Percentiles rank a stretch among this genome's conserved stretches.
phyloP scores from a whole-genome alignment of 2,888 invertebrate genomes.

The Neoitamus cyanurus region DNA sequence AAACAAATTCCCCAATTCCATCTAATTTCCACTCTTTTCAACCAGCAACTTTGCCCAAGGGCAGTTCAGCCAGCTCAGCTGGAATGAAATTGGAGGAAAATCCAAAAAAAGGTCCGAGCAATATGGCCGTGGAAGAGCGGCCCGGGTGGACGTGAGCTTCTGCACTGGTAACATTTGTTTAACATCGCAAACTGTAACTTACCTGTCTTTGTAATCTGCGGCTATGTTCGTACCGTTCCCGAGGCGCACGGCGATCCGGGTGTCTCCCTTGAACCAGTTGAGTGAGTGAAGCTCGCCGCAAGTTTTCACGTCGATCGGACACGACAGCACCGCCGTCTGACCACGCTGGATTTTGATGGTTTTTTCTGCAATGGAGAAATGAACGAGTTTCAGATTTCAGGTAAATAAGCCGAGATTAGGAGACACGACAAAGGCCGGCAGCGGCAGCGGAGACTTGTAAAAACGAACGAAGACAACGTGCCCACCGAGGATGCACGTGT shows the following conservation, averaged over 20 bases:
- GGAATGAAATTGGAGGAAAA: background rate
- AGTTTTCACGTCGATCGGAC: slow-evolving; percentile 74
- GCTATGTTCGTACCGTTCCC: slow-evolving; percentile 64
- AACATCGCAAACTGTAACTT: slow-evolving; percentile 48
- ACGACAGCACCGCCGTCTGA: slow-evolving; percentile 72
- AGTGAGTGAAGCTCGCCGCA: slow-evolving; percentile 82
- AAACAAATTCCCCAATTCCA: background rate
- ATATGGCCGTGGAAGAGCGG: background rate
- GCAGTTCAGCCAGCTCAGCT: background rate
- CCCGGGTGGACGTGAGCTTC: background rate
- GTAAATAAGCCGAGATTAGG: slow-evolving; percentile 6
- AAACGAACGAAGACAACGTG: background rate
- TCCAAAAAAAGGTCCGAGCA: background rate
- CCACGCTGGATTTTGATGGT: slow-evolving; percentile 63
- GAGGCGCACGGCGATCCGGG: slow-evolving; percentile 66
- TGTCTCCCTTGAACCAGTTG: slow-evolving; percentile 79
- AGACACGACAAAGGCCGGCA: background rate
- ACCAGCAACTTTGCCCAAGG: background rate
- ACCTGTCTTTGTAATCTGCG: slow-evolving; percentile 64
- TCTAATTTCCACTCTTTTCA: background rate
- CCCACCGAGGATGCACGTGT: background rate
- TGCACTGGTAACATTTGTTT: background rate
- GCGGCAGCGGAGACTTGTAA: background rate
- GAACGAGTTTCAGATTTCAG: background rate
- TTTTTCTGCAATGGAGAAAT: slow-evolving; percentile 59